Evolutionary conservation across 2,113 vertebrate species (phyloP).

Genomic region (Xenus cinereus): DNA sequence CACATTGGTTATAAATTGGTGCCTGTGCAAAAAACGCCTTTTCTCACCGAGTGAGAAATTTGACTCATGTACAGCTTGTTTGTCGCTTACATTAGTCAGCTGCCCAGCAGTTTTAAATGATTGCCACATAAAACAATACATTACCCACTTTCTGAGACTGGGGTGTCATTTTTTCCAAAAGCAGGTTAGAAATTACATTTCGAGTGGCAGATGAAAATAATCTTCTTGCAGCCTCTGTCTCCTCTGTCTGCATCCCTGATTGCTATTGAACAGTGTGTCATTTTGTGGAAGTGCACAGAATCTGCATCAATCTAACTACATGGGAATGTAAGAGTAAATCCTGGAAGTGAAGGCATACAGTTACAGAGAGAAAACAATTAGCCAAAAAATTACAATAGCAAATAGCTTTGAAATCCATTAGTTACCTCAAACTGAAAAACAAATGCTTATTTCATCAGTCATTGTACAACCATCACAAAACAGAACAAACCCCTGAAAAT

Average conservation of each 20-base stretch:
- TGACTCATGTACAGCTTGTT: neutral
- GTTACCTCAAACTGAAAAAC: constrained; percentile 19
- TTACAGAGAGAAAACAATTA: constrained; percentile 51
- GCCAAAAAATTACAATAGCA: constrained; percentile 25
- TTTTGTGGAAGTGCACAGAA: neutral
- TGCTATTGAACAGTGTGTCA: neutral
- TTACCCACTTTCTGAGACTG: neutral
- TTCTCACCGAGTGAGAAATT: neutral
- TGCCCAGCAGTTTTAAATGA: constrained; percentile 6
- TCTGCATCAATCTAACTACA: constrained; percentile 14
- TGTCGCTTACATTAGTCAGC: constrained; percentile 18
- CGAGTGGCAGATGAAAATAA: neutral
- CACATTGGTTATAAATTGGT: neutral
- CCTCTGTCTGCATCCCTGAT: neutral
- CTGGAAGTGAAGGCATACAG: constrained; percentile 21
- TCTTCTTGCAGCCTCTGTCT: neutral
- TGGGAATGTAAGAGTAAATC: constrained; percentile 1
- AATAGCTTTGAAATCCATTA: constrained; percentile 58
- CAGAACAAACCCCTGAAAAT: neutral
- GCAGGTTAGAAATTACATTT: constrained; percentile 42
- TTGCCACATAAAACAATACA: neutral
- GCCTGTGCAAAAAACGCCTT: neutral
- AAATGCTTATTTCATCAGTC: neutral
- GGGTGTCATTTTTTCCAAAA: neutral
- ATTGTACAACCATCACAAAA: neutral